phyloP scores from a whole-genome alignment of 2,797 vertebrate species.

The Molossus alvarezi region DNA sequence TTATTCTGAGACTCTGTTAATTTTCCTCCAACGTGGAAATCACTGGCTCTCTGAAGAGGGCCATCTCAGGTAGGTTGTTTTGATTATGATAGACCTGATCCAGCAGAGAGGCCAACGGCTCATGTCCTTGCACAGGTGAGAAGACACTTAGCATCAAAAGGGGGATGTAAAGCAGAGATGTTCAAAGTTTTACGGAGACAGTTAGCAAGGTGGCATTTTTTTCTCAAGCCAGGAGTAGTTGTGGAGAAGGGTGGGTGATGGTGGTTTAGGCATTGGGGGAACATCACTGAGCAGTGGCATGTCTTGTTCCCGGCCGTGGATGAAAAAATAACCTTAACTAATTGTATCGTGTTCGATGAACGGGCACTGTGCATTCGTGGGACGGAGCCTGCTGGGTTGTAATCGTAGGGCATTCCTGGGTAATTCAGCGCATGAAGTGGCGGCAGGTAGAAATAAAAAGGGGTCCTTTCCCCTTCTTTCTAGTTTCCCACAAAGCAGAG shows the following conservation, averaged over 20 bases:
- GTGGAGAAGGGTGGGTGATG: background rate
- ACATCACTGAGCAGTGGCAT: background rate
- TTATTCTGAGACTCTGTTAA: background rate
- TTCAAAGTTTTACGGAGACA: background rate
- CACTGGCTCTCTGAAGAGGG: background rate
- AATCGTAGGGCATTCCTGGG: background rate
- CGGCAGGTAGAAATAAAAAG: background rate
- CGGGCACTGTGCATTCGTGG: background rate
- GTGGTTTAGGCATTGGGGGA: background rate
- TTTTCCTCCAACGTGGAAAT: background rate
- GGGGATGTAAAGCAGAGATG: background rate
- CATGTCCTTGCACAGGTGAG: background rate
- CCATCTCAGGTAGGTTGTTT: background rate
- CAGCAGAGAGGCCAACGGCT: background rate
- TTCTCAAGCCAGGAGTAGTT: background rate
- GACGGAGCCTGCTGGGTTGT: background rate
- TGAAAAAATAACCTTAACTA: background rate
- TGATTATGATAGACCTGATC: background rate
- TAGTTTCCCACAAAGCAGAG: background rate
- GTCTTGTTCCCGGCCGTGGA: background rate
- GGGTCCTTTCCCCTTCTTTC: background rate
- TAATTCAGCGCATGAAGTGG: background rate
- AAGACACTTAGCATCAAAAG: background rate
- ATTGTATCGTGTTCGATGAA: background rate
- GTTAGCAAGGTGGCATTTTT: background rate